These are phyloP conservation scores for Vanessa atalanta DNA, from an alignment of 1,140 invertebrate genomes.

Conservation along the genomic window DNA sequence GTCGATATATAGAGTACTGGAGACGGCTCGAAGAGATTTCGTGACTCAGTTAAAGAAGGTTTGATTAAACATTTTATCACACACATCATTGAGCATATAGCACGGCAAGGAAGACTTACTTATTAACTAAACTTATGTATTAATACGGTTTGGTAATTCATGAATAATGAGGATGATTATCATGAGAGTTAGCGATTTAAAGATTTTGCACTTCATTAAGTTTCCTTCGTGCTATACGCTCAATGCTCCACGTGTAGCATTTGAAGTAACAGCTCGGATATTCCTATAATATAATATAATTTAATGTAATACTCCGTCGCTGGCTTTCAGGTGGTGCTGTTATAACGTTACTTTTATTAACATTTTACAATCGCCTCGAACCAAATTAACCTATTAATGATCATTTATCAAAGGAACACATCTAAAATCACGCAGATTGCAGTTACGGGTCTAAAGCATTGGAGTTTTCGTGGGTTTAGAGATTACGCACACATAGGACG, in stretches of 20 bases:
- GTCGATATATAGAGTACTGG: not conserved
- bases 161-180: too few species aligned
- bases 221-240: slow-evolving; percentile 13
- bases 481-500: not conserved
- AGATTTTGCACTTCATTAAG: not conserved
- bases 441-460: not conserved
- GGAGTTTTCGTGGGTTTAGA: not conserved
- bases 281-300: not conserved
- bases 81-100: slow-evolving; percentile 23
- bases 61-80: slow-evolving; percentile 16
- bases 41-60: not conserved
- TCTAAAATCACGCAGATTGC: not conserved
- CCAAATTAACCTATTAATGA: not conserved
- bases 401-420: not conserved
- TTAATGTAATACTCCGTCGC: not conserved
- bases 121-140: not conserved
- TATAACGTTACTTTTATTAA: not conserved
- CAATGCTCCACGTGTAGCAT: slow-evolving; percentile 21
- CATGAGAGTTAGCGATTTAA: not conserved
- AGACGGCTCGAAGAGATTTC: not conserved
- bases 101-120: slow-evolving; percentile 18
- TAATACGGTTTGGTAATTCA: too few species aligned
- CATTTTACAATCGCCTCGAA: not conserved
- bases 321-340: not conserved
- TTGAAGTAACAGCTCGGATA: not conserved